Conservation (phyloP, 2,113 vertebrate species). For the Muntiacus muntjak region DNA sequence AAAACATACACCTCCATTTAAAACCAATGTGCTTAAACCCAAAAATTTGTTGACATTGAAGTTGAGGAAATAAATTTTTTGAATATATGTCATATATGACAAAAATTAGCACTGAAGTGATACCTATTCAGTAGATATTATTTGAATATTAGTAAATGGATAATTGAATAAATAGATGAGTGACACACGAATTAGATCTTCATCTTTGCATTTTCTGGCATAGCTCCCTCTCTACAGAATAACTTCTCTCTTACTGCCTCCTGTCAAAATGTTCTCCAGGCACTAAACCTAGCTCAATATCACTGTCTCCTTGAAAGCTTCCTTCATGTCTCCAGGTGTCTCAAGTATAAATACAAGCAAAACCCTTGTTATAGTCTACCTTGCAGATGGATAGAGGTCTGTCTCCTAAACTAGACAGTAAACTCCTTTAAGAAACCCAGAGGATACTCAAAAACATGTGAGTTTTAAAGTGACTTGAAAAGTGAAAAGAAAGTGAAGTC, state of each 20-base stretch:
- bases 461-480: not conserved
- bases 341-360: not conserved
- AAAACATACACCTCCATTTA: not conserved
- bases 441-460: not conserved
- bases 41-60: not conserved
- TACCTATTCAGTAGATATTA: not conserved
- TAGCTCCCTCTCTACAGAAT: not conserved
- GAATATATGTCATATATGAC: not conserved
- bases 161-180: not conserved
- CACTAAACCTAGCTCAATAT: not conserved
- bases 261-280: not conserved
- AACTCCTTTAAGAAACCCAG: not conserved
- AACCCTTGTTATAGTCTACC: not conserved
- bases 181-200: not conserved
- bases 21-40: not conserved
- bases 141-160: not conserved
- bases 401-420: not conserved
- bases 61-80: not conserved
- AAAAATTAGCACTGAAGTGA: not conserved
- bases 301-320: not conserved
- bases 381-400: not conserved
- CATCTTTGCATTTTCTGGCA: not conserved
- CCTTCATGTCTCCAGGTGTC: not conserved
- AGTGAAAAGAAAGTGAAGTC: no score
- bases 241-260: not conserved